Conservation (phyloP, 2,797 vertebrate species). For the Melanotaenia nigrans region DNA sequence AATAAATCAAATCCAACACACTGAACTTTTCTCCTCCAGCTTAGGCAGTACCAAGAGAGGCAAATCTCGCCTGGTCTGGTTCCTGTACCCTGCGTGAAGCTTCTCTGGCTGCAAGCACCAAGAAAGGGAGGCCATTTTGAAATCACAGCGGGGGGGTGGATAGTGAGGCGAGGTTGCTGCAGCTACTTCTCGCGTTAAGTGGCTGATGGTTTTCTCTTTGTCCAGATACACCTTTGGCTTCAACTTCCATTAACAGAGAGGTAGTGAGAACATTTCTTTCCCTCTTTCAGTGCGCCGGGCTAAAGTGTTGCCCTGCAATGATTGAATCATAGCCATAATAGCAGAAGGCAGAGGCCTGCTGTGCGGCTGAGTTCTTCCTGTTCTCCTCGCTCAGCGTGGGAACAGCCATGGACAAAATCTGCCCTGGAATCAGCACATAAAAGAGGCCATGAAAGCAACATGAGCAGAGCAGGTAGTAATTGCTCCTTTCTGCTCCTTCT, state of each 20-base stretch:
- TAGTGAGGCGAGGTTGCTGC: slow-evolving; percentile 56
- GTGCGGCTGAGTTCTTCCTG: slow-evolving; percentile 76
- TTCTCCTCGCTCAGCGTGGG: slow-evolving; percentile 77
- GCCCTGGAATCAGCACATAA: slow-evolving; percentile 66
- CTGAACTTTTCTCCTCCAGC: slow-evolving; percentile 24
- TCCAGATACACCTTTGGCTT: slow-evolving; percentile 71
- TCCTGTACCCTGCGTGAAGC: slow-evolving; percentile 27
- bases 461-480: slow-evolving; percentile 63
- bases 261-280: slow-evolving; percentile 50
- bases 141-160: slow-evolving; percentile 51
- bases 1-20: slow-evolving; percentile 17
- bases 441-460: slow-evolving; percentile 61
- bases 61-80: slow-evolving; percentile 36
- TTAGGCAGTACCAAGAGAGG: slow-evolving; percentile 19
- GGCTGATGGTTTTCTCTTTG: slow-evolving; percentile 61
- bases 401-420: slow-evolving; percentile 71
- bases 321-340: slow-evolving; percentile 79
- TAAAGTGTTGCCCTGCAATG: slow-evolving; percentile 67
- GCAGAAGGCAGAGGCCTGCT: slow-evolving; percentile 80
- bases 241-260: slow-evolving; percentile 65
- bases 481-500: slow-evolving; percentile 55
- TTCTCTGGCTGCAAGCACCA: slow-evolving; percentile 25
- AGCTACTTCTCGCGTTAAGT: slow-evolving; percentile 67
- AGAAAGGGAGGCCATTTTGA: slow-evolving; percentile 75
- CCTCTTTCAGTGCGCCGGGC: slow-evolving; percentile 51